Percentiles rank a stretch among this genome's conserved stretches.
Conservation (phyloP, 1,140 invertebrate genomes). For the Drosophila ogumai region DNA sequence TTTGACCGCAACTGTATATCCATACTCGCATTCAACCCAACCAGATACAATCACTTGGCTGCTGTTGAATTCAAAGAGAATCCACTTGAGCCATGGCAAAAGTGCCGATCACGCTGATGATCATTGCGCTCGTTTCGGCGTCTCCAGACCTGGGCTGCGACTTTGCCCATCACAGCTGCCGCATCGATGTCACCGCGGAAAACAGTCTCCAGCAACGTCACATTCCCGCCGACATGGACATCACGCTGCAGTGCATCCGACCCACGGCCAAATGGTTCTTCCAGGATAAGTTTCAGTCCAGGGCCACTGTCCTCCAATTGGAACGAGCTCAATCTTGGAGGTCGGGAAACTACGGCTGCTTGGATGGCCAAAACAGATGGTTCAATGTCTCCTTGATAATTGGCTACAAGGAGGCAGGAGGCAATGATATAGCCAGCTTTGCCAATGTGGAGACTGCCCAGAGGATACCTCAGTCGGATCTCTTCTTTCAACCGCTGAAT, state of each 20-base stretch:
- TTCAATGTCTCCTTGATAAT: slow-evolving; percentile 57
- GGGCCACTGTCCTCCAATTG: slow-evolving; percentile 22
- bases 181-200: slow-evolving; percentile 57
- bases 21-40: slow-evolving; percentile 27
- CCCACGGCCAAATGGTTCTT: slow-evolving; percentile 57
- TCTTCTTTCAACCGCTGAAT: slow-evolving; percentile 34
- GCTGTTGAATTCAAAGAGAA: slow-evolving; percentile 45
- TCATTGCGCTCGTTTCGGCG: slow-evolving; percentile 36
- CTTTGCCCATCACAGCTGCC: slow-evolving; percentile 55
- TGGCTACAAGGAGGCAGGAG: slow-evolving; percentile 20
- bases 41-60: slow-evolving; percentile 36
- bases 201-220: slow-evolving; percentile 12
- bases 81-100: slow-evolving; percentile 70
- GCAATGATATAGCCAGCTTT: slow-evolving; percentile 58
- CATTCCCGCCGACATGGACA: slow-evolving; percentile 63
- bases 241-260: slow-evolving; percentile 50
- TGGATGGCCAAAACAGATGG: slow-evolving; percentile 44
- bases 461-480: slow-evolving; percentile 15
- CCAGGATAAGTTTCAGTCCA: slow-evolving; percentile 31
- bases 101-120: slow-evolving; percentile 65
- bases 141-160: slow-evolving; percentile 43
- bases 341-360: slow-evolving; percentile 65
- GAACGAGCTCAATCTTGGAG: slow-evolving; percentile 31
- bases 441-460: slow-evolving; percentile 18
- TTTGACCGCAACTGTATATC: slow-evolving; percentile 20